Evolutionary conservation across 2,797 vertebrate genomes (phyloP).

Genomic region (Salarias fasciatus): DNA sequence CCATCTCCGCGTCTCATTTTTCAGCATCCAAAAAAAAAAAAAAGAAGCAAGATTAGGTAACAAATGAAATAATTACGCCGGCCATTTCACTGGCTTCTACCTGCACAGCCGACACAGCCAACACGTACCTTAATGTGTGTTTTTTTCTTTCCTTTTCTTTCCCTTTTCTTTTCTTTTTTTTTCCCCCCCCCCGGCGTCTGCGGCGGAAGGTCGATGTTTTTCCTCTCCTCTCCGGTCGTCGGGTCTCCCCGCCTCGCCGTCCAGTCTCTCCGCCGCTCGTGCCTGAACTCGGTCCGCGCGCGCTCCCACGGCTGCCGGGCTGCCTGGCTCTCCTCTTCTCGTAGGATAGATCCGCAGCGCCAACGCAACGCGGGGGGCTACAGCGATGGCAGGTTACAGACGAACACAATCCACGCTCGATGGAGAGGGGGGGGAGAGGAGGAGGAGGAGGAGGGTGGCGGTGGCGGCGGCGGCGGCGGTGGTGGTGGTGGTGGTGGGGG

Average conservation of each 20-base stretch:
- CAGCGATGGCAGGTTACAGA: constrained; percentile 71
- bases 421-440: background rate
- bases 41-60: constrained; percentile 47
- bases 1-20: constrained; percentile 20
- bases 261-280: constrained; percentile 41
- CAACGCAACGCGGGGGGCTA: constrained; percentile 77
- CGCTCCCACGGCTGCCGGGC: constrained; percentile 74
- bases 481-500: too few species aligned
- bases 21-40: constrained; percentile 35
- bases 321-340: constrained; percentile 77
- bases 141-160: too few species aligned
- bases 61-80: constrained; percentile 65
- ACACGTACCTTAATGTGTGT: constrained; percentile 73
- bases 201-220: constrained; percentile 63
- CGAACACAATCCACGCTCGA: constrained; percentile 63
- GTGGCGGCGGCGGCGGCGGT: too few species aligned
- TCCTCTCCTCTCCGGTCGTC: constrained; percentile 53
- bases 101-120: constrained; percentile 51
- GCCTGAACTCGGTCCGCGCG: constrained; percentile 73
- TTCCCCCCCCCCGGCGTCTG: constrained; percentile 41
- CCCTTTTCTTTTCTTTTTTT: constrained; percentile 11
- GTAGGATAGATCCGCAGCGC: constrained; percentile 79
- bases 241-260: constrained; percentile 44
- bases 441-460: too few species aligned
- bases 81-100: constrained; percentile 65